phyloP scores from a whole-genome alignment of 2,888 invertebrate species.

The Dexiosoma caninum region DNA sequence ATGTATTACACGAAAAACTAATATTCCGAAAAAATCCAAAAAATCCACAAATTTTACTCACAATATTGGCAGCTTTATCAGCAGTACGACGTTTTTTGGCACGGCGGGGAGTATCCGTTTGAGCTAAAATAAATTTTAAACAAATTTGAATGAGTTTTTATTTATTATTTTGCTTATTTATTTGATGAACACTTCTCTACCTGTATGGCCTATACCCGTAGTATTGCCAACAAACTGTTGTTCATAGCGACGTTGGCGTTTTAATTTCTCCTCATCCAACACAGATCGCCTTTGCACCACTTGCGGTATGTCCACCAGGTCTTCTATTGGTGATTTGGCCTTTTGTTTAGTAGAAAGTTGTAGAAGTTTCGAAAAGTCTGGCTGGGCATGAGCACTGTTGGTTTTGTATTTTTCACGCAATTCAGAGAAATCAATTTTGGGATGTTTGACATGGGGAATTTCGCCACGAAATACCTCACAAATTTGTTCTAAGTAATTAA shows the following conservation, averaged over 20 bases:
- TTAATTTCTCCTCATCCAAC: conserved; percentile 76
- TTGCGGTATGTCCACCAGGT: conserved; percentile 73
- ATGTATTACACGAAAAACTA: conserved; percentile 60
- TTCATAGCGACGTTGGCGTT: conserved; percentile 75
- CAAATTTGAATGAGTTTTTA: too few species aligned
- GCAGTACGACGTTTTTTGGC: conserved; percentile 82
- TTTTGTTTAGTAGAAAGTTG: conserved; percentile 73
- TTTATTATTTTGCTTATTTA: too few species aligned
- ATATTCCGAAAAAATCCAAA: conserved; percentile 61
- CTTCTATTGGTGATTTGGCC: conserved; percentile 76
- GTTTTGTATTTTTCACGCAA: conserved; percentile 75
- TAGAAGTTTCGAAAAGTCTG: conserved; percentile 76
- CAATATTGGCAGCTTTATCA: conserved; percentile 82
- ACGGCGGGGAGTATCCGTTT: conserved; percentile 78
- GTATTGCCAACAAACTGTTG: conserved; percentile 66
- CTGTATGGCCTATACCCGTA: conserved; percentile 54
- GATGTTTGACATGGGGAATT: conserved; percentile 89
- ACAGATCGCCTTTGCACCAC: conserved; percentile 73
- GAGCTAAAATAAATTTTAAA: conserved; percentile 67
- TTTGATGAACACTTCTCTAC: too few species aligned
- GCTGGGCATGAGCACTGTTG: conserved; percentile 73
- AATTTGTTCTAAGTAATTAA: conserved; percentile 91
- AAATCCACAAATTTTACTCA: conserved; percentile 78
- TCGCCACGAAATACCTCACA: conserved; percentile 95
- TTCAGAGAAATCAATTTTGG: conserved; percentile 81